These are phyloP conservation scores for Bergia sp. DNA, from an alignment of 92 coral and sea anemone species.

Conservation along the genomic window DNA sequence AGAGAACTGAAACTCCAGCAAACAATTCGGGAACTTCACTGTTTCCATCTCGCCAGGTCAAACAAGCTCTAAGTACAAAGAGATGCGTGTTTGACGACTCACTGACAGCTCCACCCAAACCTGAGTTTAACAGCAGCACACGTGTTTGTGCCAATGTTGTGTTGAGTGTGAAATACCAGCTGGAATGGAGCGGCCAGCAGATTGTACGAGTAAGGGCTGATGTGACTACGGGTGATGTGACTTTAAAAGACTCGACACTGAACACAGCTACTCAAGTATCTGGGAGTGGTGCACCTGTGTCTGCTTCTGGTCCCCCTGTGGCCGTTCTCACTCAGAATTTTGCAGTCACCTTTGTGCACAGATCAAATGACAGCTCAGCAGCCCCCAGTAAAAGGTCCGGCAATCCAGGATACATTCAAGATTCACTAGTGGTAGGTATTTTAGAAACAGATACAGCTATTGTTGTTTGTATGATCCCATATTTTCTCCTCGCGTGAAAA, in stretches of 20 bases:
- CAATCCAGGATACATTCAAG: conserved; percentile 91
- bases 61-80: conserved; percentile 9
- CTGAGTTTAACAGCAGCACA: conserved; percentile 69
- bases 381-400: conserved; percentile 72
- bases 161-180: conserved; percentile 73
- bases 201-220: conserved; percentile 66
- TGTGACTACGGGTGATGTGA: conserved; percentile 71
- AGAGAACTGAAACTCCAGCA: neutral
- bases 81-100: conserved; percentile 89
- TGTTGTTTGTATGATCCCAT: too few species aligned
- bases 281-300: conserved; percentile 31
- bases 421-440: conserved; percentile 73
- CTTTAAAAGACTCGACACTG: conserved; percentile 21
- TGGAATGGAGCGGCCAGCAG: conserved; percentile 71
- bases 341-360: conserved; percentile 67
- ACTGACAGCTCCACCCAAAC: conserved; percentile 81
- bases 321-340: conserved; percentile 72
- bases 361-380: conserved; percentile 44
- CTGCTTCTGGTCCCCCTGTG: conserved; percentile 44
- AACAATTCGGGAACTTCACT: conserved; percentile 45
- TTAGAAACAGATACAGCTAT: conserved; percentile 8
- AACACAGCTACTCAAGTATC: neutral
- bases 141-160: conserved; percentile 81
- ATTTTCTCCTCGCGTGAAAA: too few species aligned
- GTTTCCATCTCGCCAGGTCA: conserved; percentile 23